Conservation (phyloP, 2,113 vertebrate genomes). For the Scytalopus superciliaris region DNA sequence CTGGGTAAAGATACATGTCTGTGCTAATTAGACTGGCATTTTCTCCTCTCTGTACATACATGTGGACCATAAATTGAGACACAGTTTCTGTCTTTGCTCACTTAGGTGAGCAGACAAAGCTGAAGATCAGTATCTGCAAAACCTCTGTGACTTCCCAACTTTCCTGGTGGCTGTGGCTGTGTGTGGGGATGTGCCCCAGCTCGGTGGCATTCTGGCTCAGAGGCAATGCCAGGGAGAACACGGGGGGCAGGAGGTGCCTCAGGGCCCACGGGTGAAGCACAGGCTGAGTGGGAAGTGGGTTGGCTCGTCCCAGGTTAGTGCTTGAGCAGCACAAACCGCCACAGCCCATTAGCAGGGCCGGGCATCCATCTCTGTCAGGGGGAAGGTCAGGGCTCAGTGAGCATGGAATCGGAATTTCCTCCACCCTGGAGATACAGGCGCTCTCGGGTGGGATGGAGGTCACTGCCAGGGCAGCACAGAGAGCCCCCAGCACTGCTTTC, state of each 20-base stretch:
- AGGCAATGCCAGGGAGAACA: not conserved
- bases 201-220: not conserved
- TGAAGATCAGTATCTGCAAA: not conserved
- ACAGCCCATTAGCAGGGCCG: conserved; percentile 42
- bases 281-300: not conserved
- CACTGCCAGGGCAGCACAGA: conserved; percentile 33
- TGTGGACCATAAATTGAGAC: rapidly evolving
- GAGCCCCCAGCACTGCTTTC: not conserved
- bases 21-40: rapidly evolving
- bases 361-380: conserved; percentile 60
- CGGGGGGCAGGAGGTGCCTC: not conserved
- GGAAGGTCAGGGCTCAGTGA: conserved; percentile 59
- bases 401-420: conserved; percentile 40
- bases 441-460: conserved; percentile 22
- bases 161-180: rapidly evolving
- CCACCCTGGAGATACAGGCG: not conserved
- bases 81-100: not conserved
- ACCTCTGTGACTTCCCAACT: not conserved
- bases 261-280: not conserved
- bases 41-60: not conserved
- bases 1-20: not conserved
- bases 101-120: not conserved
- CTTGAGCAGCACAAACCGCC: not conserved
- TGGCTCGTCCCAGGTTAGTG: not conserved
- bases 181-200: rapidly evolving